A percentile compares a stretch with the other conserved stretches of the same genome.
These are phyloP conservation scores for Dasyprocta punctata DNA, from an alignment of 2,113 vertebrate genomes.

Conservation along the genomic window DNA sequence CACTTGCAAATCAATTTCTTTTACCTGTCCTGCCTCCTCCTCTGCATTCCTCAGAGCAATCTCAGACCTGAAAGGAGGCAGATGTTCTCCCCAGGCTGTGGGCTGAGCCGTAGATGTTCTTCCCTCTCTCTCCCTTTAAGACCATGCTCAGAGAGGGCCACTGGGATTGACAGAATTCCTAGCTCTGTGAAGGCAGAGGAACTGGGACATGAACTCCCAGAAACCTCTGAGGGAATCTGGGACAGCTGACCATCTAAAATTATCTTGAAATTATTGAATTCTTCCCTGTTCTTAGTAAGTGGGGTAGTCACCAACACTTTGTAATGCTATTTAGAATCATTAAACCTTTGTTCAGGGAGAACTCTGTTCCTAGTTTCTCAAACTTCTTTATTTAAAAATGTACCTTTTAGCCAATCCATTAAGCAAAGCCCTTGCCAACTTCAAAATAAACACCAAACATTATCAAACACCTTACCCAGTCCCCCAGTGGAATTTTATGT, in stretches of 20 bases:
- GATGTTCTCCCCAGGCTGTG: background rate
- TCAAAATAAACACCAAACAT: background rate
- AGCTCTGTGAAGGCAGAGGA: background rate
- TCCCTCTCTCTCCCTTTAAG: background rate
- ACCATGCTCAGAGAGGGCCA: background rate
- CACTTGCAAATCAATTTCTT: background rate
- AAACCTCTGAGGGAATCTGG: slow-evolving; percentile 67
- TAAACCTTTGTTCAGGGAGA: background rate
- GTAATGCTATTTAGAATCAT: background rate
- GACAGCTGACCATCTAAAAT: slow-evolving; percentile 62
- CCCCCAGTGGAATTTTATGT: background rate
- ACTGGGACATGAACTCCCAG: slow-evolving; percentile 43
- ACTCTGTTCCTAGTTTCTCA: background rate
- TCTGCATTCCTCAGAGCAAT: background rate
- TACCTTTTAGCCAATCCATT: background rate
- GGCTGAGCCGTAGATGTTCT: background rate
- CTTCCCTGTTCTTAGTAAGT: background rate
- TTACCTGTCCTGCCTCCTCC: background rate
- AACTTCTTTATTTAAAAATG: background rate
- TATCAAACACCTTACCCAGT: accelerated
- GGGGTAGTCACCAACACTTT: background rate
- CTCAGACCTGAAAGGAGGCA: background rate
- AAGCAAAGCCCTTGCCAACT: background rate
- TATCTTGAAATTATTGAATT: slow-evolving; percentile 46
- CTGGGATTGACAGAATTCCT: background rate